phyloP scores from a whole-genome alignment of 2,888 invertebrate genomes.

The Sinopyrophorus schimmeli region DNA sequence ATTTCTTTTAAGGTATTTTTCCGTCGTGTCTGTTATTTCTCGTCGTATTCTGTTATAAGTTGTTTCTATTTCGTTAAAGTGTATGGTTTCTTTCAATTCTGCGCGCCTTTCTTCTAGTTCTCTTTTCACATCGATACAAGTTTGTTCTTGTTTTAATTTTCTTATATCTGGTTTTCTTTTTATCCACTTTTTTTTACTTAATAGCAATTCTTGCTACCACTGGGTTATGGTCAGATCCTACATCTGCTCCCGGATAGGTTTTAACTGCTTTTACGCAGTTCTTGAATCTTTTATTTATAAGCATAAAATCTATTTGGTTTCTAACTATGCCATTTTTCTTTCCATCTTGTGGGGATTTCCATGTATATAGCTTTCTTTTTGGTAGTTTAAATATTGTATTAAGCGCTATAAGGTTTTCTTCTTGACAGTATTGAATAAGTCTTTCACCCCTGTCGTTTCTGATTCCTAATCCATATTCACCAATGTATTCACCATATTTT shows the following conservation, averaged over 20 bases:
- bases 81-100: neutral
- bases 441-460: constrained; percentile 10
- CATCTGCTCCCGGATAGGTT: constrained; percentile 5
- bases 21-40: neutral
- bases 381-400: constrained; percentile 7
- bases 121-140: neutral
- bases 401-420: neutral
- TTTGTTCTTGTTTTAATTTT: neutral
- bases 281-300: neutral
- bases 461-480: constrained; percentile 2
- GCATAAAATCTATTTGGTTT: constrained; percentile 10
- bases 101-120: neutral
- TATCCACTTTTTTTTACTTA: neutral
- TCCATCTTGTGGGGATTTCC: neutral
- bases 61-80: neutral
- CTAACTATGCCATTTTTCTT: too few species aligned
- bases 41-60: neutral
- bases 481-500: neutral
- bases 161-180: neutral
- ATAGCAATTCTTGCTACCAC: neutral
- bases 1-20: neutral
- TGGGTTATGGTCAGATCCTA: constrained; percentile 4
- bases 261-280: constrained; percentile 3
- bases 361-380: neutral
- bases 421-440: constrained; percentile 8